phyloP scores from a whole-genome alignment of 2,797 vertebrate species.

The Cyprinodon diabolis region DNA sequence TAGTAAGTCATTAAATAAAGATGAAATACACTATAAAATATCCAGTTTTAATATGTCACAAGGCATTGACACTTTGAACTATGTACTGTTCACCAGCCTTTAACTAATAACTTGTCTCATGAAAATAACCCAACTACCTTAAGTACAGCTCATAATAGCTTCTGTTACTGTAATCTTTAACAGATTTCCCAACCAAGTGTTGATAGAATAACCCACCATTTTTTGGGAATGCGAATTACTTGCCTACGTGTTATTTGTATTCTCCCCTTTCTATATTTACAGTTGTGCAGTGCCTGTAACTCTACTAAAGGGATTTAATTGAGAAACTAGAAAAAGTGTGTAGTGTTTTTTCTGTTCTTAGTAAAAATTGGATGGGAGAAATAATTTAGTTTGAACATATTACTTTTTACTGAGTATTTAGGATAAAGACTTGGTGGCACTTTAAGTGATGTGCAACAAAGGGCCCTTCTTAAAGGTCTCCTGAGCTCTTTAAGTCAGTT shows the following conservation, averaged over 20 bases:
- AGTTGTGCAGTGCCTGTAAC: conserved; percentile 31
- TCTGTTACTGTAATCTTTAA: too few species aligned
- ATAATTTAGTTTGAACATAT: conserved; percentile 69
- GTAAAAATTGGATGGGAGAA: conserved; percentile 63
- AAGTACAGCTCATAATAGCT: too few species aligned
- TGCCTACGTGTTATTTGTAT: background rate
- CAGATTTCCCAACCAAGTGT: too few species aligned
- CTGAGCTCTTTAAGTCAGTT: conserved; percentile 74
- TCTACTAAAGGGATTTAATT: conserved; percentile 29
- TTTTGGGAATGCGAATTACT: too few species aligned
- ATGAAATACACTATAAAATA: too few species aligned
- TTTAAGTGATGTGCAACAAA: conserved; percentile 82
- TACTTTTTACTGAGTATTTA: conserved; percentile 69
- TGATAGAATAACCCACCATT: too few species aligned
- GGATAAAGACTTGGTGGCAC: conserved; percentile 78
- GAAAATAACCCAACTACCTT: too few species aligned
- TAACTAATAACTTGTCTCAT: too few species aligned
- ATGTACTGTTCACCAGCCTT: too few species aligned
- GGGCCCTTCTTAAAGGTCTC: conserved; percentile 73
- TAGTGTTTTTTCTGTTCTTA: conserved; percentile 61
- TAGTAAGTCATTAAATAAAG: too few species aligned
- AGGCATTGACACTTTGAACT: too few species aligned
- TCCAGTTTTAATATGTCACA: too few species aligned
- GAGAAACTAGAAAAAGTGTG: conserved; percentile 45
- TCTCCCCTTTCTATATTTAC: conserved; percentile 25